Conservation (phyloP, 2,113 vertebrate genomes). For the Ammodramus savannarum region DNA sequence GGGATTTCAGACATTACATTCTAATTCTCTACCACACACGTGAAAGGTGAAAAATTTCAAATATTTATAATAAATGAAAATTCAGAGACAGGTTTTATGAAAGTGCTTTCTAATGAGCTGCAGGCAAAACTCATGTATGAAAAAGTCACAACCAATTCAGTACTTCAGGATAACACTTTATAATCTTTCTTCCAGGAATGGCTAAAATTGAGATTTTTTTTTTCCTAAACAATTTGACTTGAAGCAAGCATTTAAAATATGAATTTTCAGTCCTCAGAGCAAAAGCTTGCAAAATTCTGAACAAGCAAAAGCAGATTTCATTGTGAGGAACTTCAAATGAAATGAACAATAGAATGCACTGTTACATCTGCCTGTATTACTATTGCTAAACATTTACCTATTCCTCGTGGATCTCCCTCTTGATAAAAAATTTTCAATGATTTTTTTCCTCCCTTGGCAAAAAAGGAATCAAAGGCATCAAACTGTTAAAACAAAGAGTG, state of each 20-base stretch:
- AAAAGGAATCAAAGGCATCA: slow-evolving; percentile 74
- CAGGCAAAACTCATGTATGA: accelerated
- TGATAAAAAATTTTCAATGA: slow-evolving; percentile 82
- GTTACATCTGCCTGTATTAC: background rate
- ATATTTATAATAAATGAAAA: background rate
- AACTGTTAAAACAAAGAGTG: slow-evolving; percentile 71
- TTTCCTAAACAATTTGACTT: background rate
- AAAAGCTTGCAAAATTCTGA: background rate
- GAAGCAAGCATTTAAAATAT: background rate
- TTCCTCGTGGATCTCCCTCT: slow-evolving; percentile 73
- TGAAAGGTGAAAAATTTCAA: background rate
- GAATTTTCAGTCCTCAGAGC: background rate
- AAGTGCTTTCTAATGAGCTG: background rate
- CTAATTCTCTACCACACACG: accelerated
- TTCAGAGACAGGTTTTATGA: background rate
- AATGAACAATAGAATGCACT: background rate
- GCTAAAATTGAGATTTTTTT: background rate
- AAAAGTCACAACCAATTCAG: background rate
- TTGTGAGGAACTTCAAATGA: background rate
- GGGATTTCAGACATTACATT: background rate
- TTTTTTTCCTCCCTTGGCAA: slow-evolving; percentile 75
- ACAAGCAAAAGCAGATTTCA: background rate
- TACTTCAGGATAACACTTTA: background rate
- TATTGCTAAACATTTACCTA: slow-evolving; percentile 67
- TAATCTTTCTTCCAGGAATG: background rate